Evolutionary conservation across 2,888 invertebrate genomes (phyloP).

Genomic region (Leptogaster cylindrica): DNA sequence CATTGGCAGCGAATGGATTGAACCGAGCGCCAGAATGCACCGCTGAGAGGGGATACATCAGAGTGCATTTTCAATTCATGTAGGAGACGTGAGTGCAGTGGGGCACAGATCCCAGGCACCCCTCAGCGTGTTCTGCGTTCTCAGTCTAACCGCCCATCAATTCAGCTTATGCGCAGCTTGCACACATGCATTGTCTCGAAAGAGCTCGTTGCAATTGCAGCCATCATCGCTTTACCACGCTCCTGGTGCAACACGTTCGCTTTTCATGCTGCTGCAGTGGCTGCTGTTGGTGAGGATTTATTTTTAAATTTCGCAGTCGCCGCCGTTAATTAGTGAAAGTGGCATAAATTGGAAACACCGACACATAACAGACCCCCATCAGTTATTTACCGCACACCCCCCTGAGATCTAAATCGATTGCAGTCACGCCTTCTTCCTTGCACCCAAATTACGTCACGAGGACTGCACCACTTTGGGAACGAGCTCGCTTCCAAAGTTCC

Average conservation of each 20-base stretch:
- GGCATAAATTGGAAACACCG: conserved; percentile 20
- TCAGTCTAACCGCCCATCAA: conserved; percentile 1
- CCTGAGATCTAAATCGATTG: too few relatives aligned
- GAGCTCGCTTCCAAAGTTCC: not conserved
- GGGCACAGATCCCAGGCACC: not conserved
- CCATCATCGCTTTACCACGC: not conserved
- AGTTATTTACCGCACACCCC: not conserved
- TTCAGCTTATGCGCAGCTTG: conserved; percentile 1
- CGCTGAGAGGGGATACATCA: not conserved
- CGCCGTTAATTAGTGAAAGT: conserved; percentile 35
- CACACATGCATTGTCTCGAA: conserved; percentile 19
- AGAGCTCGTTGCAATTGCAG: not conserved
- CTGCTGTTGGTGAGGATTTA: not conserved
- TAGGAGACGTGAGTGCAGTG: not conserved
- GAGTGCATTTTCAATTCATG: conserved; percentile 11
- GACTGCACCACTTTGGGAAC: not conserved
- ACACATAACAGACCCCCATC: conserved; percentile 10
- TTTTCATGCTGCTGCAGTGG: not conserved
- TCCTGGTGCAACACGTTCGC: conserved; percentile 5
- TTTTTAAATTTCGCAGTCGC: conserved; percentile 32
- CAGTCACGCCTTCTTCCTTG: not conserved
- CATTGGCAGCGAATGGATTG: not conserved
- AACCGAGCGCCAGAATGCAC: conserved; percentile 21
- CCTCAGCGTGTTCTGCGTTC: not conserved
- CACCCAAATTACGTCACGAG: not conserved